Percentiles rank a stretch among this genome's conserved stretches.
phyloP scores from a whole-genome alignment of 2,888 invertebrate genomes.

The Drosophila helvetica region DNA sequence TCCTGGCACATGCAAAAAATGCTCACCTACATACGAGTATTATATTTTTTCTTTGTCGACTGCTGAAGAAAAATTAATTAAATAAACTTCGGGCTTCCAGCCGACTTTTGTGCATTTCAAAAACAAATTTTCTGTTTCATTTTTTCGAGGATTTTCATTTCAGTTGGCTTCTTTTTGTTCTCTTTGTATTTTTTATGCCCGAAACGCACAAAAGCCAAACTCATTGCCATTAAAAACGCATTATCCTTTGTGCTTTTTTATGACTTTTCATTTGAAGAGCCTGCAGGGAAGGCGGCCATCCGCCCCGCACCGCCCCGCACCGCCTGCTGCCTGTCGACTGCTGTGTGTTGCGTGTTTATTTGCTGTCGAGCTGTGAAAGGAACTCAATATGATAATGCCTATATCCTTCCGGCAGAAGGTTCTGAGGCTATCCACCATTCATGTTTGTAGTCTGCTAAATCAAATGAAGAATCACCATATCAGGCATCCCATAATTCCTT shows the following conservation, averaged over 20 bases:
- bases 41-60: constrained; percentile 8
- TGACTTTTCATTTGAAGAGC: constrained; percentile 73
- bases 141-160: constrained; percentile 54
- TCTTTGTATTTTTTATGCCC: constrained; percentile 50
- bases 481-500: constrained; percentile 13
- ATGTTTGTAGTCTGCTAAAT: constrained; percentile 13
- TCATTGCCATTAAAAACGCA: constrained; percentile 78
- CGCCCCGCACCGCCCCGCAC: no score
- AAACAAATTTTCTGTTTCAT: constrained; percentile 63
- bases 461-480: constrained; percentile 43
- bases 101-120: constrained; percentile 47
- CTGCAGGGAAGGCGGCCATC: constrained; percentile 44
- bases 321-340: constrained; percentile 8
- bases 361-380: constrained; percentile 63
- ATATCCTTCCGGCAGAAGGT: constrained; percentile 30
- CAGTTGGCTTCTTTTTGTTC: constrained; percentile 21
- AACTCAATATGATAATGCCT: constrained; percentile 64
- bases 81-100: constrained; percentile 39
- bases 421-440: constrained; percentile 15
- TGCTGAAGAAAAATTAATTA: constrained; percentile 65
- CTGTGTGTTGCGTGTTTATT: constrained; percentile 67
- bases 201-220: constrained; percentile 65
- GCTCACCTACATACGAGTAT: constrained; percentile 18
- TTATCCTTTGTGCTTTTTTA: constrained; percentile 78
- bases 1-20: constrained; percentile 38